A percentile compares a stretch with the other conserved stretches of the same genome.
Conservation (phyloP, 2,888 invertebrate species). For the Caenorhabditis imperialis region DNA sequence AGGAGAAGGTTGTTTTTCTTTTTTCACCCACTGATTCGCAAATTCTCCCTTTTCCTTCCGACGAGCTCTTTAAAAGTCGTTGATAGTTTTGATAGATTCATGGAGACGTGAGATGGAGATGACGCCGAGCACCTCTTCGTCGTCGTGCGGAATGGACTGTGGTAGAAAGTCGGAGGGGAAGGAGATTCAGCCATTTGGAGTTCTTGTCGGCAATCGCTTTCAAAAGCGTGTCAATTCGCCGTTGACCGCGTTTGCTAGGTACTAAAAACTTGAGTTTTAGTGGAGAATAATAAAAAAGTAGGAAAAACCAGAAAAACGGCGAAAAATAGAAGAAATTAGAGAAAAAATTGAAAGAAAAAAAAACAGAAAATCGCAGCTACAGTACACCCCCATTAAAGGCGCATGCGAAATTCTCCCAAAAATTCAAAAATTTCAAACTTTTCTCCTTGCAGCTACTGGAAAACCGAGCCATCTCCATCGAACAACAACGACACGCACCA, state of each 20-base stretch:
- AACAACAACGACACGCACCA: conserved; percentile 37
- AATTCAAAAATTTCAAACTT: background rate
- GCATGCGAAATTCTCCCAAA: background rate
- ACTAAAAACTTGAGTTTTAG: no score
- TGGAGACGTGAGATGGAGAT: background rate
- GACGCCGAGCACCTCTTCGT: background rate
- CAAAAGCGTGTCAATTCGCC: conserved; percentile 45
- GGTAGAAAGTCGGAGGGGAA: conserved; percentile 15
- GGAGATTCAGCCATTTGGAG: conserved; percentile 62
- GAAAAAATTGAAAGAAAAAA: no score
- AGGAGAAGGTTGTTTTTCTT: background rate
- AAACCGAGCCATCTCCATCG: conserved; percentile 60
- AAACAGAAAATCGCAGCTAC: background rate
- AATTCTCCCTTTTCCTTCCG: no score
- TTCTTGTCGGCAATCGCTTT: conserved; percentile 52
- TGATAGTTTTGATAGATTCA: background rate
- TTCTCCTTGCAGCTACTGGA: conserved; percentile 69
- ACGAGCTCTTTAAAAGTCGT: background rate
- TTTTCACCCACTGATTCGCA: no score
- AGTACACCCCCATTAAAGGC: no score
- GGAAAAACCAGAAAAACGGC: no score
- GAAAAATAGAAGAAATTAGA: no score
- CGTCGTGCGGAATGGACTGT: conserved; percentile 1
- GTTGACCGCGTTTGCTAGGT: conserved; percentile 61
- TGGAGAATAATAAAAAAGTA: no score